Base-by-base conservation (phyloP, 2,797 vertebrate species). In the Siniperca scherzeri region DNA sequence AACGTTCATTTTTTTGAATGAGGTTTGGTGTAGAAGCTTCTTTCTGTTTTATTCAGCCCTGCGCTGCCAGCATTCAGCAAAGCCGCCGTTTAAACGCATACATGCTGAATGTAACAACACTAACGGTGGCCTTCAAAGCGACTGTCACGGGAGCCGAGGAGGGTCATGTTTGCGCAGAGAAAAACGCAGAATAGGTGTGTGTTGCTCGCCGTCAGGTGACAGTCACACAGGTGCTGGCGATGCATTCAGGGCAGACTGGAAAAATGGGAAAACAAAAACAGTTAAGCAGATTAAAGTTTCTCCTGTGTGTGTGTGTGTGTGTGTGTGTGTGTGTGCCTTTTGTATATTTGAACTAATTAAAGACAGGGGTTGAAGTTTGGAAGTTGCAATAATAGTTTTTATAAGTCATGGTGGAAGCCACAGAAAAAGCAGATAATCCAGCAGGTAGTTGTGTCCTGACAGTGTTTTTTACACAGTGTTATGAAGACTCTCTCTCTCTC, bases 131-230 rank as follows among this genome's bases (percentile, higher is more conserved):
- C 75, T 85, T 48, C 46, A 6, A 2, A 19, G 59, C 67, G 65
- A 67, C 85, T 9, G 42, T 1, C 82, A 88, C 82, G 27, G 81
- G 69, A 78, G 87, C 89, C 77, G 44, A 19, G 57, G 56, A 79
- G 93, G 85, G 61, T 83, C 89, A 77, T 10, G 5, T 61, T 11
- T 46, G 55, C 61, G 40, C 36, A 7, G 22, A 21, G 2, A 52
- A 10, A 77, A 62, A 40, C 80, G 86, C 74, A 74, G 61, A 3
- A 14, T 53, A 50, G 61, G 83, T 83, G 85, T 70, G 79, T 70
- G 36, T 75, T 53, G 27, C 40, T 11, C 7, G 2, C 9, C 1
- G 88, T 93, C 94, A 94, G 93, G 91, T 93, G 94, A 94, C 92
- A 50, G 92, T 92, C 92, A 93, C 90, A 84, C 88, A 94, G 90